A percentile compares a stretch with the other conserved stretches of the same genome.
Evolutionary conservation across 2,113 vertebrate species (phyloP).

Genomic region (Egretta garzetta): DNA sequence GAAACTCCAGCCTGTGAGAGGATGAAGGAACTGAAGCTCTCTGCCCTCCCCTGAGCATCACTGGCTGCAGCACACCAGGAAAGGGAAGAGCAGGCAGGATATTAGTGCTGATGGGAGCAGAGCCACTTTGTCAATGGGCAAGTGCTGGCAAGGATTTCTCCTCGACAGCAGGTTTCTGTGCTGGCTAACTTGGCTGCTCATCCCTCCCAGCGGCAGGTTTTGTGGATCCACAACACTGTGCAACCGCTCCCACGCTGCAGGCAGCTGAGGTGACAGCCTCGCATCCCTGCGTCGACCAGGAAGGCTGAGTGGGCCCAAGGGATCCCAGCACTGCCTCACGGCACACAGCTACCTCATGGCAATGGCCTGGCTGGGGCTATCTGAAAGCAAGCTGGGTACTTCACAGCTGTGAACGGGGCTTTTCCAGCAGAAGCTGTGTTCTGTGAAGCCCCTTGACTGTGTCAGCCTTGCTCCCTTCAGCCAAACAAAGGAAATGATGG

Average conservation of each 20-base stretch:
- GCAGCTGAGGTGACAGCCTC: not conserved
- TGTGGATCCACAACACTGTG: no score
- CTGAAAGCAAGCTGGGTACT: not conserved
- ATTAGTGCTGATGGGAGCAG: not conserved
- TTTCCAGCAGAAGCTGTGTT: not conserved
- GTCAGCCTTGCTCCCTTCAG: not conserved
- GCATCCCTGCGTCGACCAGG: not conserved
- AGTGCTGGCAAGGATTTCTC: not conserved
- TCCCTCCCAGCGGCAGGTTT: not conserved
- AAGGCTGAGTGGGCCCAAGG: not conserved
- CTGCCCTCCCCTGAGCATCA: not conserved
- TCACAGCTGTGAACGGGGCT: not conserved
- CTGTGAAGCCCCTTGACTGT: not conserved
- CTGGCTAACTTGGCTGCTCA: not conserved
- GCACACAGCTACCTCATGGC: not conserved
- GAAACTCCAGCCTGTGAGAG: not conserved
- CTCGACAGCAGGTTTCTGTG: not conserved
- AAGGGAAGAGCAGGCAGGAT: not conserved
- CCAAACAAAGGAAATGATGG: fast-evolving
- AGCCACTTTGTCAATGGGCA: not conserved
- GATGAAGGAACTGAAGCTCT: not conserved
- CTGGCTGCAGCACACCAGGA: fast-evolving
- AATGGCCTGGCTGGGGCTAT: not conserved
- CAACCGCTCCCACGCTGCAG: not conserved
- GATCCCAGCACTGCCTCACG: not conserved